phyloP scores from a whole-genome alignment of 1,140 invertebrate genomes.

The Drosophila busckii region DNA sequence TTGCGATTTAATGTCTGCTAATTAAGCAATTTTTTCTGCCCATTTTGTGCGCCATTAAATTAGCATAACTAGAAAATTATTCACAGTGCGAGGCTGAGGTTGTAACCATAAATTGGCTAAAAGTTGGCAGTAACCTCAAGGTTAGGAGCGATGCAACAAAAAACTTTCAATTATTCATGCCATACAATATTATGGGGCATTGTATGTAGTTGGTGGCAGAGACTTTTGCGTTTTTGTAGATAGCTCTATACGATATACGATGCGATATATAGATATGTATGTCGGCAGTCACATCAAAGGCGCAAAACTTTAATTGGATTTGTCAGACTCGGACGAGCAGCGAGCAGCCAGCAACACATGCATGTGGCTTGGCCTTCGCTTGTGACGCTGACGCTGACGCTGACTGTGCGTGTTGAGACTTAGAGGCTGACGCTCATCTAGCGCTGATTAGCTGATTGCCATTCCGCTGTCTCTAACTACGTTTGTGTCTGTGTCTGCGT shows the following conservation, averaged over 20 bases:
- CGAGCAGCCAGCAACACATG: too few species aligned
- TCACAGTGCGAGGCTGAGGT: constrained; percentile 27
- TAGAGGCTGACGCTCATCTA: constrained; percentile 41
- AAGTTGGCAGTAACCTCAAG: constrained; percentile 51
- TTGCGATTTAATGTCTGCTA: constrained; percentile 75
- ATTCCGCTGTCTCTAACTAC: too few species aligned
- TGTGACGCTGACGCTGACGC: background rate
- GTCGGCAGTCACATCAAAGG: constrained; percentile 58
- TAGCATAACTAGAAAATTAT: constrained; percentile 75
- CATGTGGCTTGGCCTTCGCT: background rate
- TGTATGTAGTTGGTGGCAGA: constrained; percentile 34
- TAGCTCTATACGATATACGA: too few species aligned
- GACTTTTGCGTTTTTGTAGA: constrained; percentile 44
- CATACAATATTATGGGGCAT: constrained; percentile 63
- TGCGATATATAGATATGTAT: constrained; percentile 47
- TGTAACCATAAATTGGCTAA: constrained; percentile 25
- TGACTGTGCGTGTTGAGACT: constrained; percentile 7
- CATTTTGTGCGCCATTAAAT: constrained; percentile 57
- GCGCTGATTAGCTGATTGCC: constrained; percentile 62
- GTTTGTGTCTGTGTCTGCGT: constrained; percentile 2
- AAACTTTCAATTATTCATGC: constrained; percentile 77
- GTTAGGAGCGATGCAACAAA: constrained; percentile 48
- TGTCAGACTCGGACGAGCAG: constrained; percentile 31
- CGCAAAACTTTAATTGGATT: constrained; percentile 74
- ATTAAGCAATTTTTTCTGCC: constrained; percentile 64